Evolutionary conservation across 92 coral and sea anemone genomes (phyloP).

Genomic region (Montipora capitata): DNA sequence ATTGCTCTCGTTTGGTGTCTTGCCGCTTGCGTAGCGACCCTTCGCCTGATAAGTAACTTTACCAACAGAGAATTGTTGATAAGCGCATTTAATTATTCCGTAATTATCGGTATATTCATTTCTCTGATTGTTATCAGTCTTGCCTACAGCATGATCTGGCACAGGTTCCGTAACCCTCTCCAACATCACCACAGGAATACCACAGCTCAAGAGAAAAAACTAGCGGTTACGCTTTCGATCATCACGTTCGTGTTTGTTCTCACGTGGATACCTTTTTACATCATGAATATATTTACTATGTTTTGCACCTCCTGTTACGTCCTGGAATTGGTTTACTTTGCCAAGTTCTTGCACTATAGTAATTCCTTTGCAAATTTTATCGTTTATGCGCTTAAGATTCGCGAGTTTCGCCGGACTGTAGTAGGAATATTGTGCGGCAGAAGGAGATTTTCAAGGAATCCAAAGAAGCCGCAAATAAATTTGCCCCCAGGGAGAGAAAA

Average conservation of each 20-base stretch:
- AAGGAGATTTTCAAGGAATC: neutral
- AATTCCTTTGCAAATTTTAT: conserved; percentile 85
- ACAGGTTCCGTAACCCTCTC: conserved; percentile 74
- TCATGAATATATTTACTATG: conserved; percentile 78
- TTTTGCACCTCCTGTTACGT: conserved; percentile 68
- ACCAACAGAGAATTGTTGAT: conserved; percentile 19
- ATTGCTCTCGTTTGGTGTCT: conserved; percentile 83
- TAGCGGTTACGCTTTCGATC: conserved; percentile 84
- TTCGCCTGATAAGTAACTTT: conserved; percentile 72
- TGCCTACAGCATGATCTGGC: conserved; percentile 86
- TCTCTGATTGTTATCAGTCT: conserved; percentile 72
- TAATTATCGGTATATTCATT: conserved; percentile 72
- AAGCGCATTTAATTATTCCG: conserved; percentile 68
- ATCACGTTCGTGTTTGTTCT: conserved; percentile 83
- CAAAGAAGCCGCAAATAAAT: neutral
- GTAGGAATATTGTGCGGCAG: conserved; percentile 57
- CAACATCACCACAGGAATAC: conserved; percentile 73
- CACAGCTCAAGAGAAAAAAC: conserved; percentile 82
- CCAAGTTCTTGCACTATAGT: conserved; percentile 87
- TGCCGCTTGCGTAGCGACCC: conserved; percentile 75
- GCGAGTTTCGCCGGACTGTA: conserved; percentile 83
- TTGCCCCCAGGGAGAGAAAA: neutral
- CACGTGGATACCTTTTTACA: conserved; percentile 90
- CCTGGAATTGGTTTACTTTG: conserved; percentile 74
- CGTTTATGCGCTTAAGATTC: conserved; percentile 88